phyloP scores from a whole-genome alignment of 1,140 invertebrate genomes.

The Drosophila tsacasi region DNA sequence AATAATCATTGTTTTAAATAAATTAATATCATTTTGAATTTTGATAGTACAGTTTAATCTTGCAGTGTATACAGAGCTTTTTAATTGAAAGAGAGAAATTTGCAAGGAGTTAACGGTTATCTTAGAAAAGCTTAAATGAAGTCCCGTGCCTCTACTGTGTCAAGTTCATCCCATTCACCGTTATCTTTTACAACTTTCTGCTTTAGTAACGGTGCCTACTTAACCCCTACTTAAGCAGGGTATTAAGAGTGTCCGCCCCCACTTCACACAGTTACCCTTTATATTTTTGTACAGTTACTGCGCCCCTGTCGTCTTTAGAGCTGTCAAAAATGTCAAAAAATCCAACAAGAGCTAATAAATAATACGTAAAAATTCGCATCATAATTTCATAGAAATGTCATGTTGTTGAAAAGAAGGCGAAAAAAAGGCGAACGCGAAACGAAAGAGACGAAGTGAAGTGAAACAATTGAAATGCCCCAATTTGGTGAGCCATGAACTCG shows the following conservation, averaged over 20 bases:
- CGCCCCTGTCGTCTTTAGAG: slow-evolving; percentile 49
- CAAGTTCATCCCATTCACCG: neutral
- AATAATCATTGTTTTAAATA: neutral
- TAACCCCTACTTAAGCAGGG: neutral
- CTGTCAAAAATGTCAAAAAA: slow-evolving; percentile 70
- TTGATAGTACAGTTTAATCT: too few species aligned
- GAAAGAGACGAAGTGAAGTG: slow-evolving; percentile 30
- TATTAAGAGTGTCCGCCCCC: neutral
- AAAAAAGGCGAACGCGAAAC: slow-evolving; percentile 16
- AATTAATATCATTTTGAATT: too few species aligned
- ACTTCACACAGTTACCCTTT: neutral
- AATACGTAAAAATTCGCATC: slow-evolving; percentile 70
- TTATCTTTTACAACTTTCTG: neutral
- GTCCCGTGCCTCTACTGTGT: neutral
- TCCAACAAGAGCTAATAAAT: slow-evolving; percentile 64
- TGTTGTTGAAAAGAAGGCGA: slow-evolving; percentile 38
- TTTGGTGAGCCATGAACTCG: slow-evolving; percentile 81
- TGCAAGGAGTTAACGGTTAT: too few species aligned
- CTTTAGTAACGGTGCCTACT: slow-evolving; percentile 1
- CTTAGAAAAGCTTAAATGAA: too few species aligned
- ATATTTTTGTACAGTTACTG: slow-evolving; percentile 3
- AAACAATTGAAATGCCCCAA: slow-evolving; percentile 77
- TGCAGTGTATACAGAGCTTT: neutral
- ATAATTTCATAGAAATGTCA: slow-evolving; percentile 70
- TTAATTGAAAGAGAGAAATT: neutral